Evolutionary conservation across 2,888 invertebrate species (phyloP), one percentile per base, ranked within the genome.

Genomic region (Hermaeophaga mercurialis): DNA sequence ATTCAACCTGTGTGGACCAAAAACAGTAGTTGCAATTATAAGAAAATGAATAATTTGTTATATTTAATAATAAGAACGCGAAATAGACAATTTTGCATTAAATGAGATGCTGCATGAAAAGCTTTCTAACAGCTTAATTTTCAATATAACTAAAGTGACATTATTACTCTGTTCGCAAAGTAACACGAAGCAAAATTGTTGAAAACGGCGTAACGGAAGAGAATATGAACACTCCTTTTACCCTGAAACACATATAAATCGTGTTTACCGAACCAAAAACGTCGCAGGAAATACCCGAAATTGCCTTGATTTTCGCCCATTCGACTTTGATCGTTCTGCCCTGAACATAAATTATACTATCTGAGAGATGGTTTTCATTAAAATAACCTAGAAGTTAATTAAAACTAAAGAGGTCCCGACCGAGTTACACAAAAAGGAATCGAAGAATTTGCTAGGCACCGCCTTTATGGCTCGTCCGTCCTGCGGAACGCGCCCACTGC

Each of bases 301-400:
- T 43, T 43, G 43, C 43, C 43, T 26, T 43, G 43, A 43, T 43
- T 43, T 43, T 43, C 18, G 19, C 41, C 11, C 18, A 19, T 41
- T 41, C 24, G 43, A 43, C 43, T 43, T 24, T 43, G 43, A 43
- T 43, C 43, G 22, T 43, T 43, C 43, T 43, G 26, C 43, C 26
- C 46, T 28, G 18, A 60, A 56, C 43, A 59, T 41, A 31, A 48
- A 28, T 56, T 60, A 54, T 31, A 22, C 41, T 24, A 46, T 50
- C 45, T 36, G 50, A 46, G 50, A 50, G 50, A 45, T 24, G 50
- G 56, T 56, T 56, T 50, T 56, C 56, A 56, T 56, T 56, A 56
- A 56, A 56, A 56, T 56, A 56, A 38, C 56, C 28, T 31, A 38
- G 50, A 56, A 56, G 56, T 56, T 56, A 56, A 56, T 56, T 56